phyloP scores from a whole-genome alignment of 2,888 invertebrate genomes.

The Sabellastarte sp. region DNA sequence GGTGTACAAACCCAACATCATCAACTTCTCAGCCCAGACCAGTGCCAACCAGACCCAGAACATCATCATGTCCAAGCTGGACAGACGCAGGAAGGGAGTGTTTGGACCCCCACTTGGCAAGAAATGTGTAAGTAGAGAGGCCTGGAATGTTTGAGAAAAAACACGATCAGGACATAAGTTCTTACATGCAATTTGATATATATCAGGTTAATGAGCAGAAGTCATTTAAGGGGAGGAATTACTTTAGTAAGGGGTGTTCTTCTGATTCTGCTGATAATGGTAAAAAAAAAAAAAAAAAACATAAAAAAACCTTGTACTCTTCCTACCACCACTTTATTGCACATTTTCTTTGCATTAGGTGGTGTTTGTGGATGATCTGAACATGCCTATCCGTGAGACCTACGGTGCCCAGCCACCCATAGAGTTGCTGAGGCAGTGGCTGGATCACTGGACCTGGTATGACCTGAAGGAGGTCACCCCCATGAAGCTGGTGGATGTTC shows the following conservation, averaged over 20 bases:
- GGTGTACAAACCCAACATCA: constrained; percentile 78
- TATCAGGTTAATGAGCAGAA: too few species aligned
- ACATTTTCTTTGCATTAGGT: too few species aligned
- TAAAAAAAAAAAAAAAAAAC: too few species aligned
- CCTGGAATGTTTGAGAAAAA: too few species aligned
- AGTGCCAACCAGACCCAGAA: constrained; percentile 91
- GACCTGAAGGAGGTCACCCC: constrained; percentile 57
- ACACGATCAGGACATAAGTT: too few species aligned
- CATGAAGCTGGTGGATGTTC: constrained; percentile 58
- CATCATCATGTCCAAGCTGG: constrained; percentile 90
- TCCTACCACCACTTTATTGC: too few species aligned
- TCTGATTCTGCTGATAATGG: too few species aligned
- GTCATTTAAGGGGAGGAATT: too few species aligned
- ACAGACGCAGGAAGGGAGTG: constrained; percentile 88
- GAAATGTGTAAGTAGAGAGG: constrained; percentile 62
- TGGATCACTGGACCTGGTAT: constrained; percentile 59
- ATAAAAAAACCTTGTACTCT: too few species aligned
- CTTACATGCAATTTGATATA: too few species aligned
- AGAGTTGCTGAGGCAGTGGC: constrained; percentile 70
- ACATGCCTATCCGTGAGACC: constrained; percentile 85
- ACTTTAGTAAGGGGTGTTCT: too few species aligned
- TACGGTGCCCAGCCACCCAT: constrained; percentile 95
- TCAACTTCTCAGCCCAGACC: constrained; percentile 92
- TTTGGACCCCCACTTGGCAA: constrained; percentile 91
- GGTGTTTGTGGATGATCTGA: constrained; percentile 93